Percentiles rank a stretch among this genome's conserved stretches.
Conservation (phyloP, 2,888 invertebrate species). For the Pecten maximus region DNA sequence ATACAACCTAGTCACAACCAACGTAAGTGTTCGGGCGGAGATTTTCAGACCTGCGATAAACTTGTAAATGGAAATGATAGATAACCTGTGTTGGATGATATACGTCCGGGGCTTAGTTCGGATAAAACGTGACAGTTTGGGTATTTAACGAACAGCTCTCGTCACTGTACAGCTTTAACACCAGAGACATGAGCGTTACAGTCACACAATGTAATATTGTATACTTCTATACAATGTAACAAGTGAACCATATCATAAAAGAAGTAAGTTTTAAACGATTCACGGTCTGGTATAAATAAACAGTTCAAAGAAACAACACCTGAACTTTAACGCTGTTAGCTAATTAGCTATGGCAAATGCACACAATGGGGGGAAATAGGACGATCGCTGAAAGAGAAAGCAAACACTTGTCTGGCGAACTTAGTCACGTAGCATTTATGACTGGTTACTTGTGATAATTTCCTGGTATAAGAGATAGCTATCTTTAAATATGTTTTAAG, state of each 20-base stretch:
- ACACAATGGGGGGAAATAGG: not conserved
- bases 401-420: constrained; percentile 10
- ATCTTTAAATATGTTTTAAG: constrained; percentile 25
- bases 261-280: constrained; percentile 16
- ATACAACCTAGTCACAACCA: constrained; percentile 19
- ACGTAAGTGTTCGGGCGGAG: constrained; percentile 31
- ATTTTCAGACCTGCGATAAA: constrained; percentile 35
- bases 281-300: constrained; percentile 22
- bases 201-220: constrained; percentile 2
- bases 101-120: constrained; percentile 33
- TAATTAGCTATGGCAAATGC: not conserved
- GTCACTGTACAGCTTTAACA: not conserved
- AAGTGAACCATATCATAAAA: constrained; percentile 17
- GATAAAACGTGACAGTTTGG: constrained; percentile 29
- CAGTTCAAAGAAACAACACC: constrained; percentile 27
- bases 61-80: constrained; percentile 35
- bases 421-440: not conserved
- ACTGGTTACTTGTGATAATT: constrained; percentile 1
- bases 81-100: constrained; percentile 20
- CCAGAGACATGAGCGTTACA: constrained; percentile 7
- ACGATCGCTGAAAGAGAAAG: not conserved
- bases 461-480: constrained; percentile 25
- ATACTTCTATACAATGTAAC: not conserved
- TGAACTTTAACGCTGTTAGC: constrained; percentile 13
- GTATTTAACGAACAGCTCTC: not conserved